Evolutionary conservation across 2,888 invertebrate species (phyloP), one percentile per base, ranked within the genome.

Genomic region (Dioctria rufipes): DNA sequence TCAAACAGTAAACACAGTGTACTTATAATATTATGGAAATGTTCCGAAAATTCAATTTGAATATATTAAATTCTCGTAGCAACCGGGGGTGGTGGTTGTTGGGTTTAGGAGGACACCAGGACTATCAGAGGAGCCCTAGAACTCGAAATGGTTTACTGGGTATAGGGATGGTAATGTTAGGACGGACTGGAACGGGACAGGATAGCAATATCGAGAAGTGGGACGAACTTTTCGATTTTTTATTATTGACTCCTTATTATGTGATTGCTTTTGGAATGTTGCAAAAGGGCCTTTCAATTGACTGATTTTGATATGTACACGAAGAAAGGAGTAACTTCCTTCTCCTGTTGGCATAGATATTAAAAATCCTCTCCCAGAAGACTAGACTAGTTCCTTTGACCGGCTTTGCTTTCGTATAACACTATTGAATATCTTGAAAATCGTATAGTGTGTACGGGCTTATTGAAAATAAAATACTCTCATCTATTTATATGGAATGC

Each of bases 1-100:
- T 80, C 78, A 82, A 82, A 81, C 82, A 82, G 81, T 81, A 82
- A 82, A 83, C 81, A 82, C 78, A 80, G 81, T 80, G 81, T 82
- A 82, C 81, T 83, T 81, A 83, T 81, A 81, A 83, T 80, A 83
- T 82, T 83, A 83, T 83, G 83, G 80, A 82, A 83, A 83, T 83
- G 77, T 81, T 77, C 78, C 80, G 65, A 46, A 81, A 81, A 83
- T 82, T 83, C 82, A 83, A 83, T 83, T 83, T 83, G 82, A 83
- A 83, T 83, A 82, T 83, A 83, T 83, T 83, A 83, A 82, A 82
- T 83, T 82, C 69, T 80, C 81, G 67, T 80, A 69, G 82, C 73
- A 78, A 46, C 46, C 5, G 2, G 46, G 71, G 78, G 43, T 25
- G 40, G 13, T 25, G 4, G 39, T 42, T 43, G 13, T 60, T 25